A percentile compares a stretch with the other conserved stretches of the same genome.
Conservation (phyloP, 2,797 vertebrate genomes). For the Enteromius viviparus region DNA sequence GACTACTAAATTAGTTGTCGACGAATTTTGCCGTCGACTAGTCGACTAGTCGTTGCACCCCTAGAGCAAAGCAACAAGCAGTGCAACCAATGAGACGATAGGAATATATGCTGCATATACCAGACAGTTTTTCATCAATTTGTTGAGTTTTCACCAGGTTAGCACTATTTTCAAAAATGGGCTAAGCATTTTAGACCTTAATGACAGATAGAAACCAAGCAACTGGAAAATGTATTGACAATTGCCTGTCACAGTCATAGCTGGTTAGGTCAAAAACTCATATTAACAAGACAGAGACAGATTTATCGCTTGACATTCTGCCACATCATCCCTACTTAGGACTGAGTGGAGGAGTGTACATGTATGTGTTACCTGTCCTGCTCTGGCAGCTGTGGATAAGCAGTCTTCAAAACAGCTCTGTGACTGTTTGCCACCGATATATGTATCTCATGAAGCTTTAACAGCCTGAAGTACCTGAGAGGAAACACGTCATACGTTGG, state of each 20-base stretch:
- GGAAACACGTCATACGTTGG: conserved; percentile 29
- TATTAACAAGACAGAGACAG: background rate
- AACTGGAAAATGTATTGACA: conserved; percentile 18
- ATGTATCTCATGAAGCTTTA: conserved; percentile 82
- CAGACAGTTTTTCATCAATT: background rate
- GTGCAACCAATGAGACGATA: background rate
- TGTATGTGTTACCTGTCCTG: conserved; percentile 80
- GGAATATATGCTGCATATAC: background rate
- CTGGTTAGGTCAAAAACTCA: background rate
- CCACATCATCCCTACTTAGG: background rate
- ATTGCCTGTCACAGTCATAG: background rate
- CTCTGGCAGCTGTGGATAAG: conserved; percentile 82
- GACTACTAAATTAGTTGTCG: too few species aligned
- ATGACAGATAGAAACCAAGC: background rate
- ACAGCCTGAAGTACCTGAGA: conserved; percentile 82
- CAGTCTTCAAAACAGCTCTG: conserved; percentile 78
- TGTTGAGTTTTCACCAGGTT: background rate
- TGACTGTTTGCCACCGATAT: conserved; percentile 80
- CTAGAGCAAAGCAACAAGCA: conserved; percentile 2
- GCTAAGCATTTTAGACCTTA: background rate
- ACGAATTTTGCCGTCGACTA: too few species aligned
- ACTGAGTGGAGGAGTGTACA: background rate
- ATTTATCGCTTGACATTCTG: background rate
- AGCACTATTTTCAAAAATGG: conserved; percentile 1
- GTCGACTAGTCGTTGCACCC: too few species aligned